These are phyloP conservation scores for Sesia bembeciformis DNA, from an alignment of 2,888 invertebrate species.

Conservation along the genomic window DNA sequence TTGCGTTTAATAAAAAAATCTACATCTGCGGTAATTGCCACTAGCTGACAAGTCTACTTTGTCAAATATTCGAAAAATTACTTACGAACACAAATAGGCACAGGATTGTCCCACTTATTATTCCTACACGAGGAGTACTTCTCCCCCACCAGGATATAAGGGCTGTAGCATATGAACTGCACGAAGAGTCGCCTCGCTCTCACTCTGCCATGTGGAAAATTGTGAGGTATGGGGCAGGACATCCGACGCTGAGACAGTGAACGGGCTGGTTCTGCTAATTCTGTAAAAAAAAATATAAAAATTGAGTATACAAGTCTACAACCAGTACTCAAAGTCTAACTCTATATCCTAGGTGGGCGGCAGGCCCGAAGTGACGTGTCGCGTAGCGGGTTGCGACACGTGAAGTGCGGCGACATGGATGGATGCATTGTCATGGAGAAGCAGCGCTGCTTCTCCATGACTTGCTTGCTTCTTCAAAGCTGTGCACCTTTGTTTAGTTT, in stretches of 20 bases:
- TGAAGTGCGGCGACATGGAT: too few relatives aligned
- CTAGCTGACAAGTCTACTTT: too few relatives aligned
- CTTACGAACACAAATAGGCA: constrained; percentile 85
- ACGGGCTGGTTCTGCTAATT: constrained; percentile 4
- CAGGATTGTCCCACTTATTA: constrained; percentile 81
- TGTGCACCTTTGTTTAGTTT: too few relatives aligned
- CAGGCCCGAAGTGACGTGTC: too few relatives aligned
- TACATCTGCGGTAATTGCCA: too few relatives aligned
- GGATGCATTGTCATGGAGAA: too few relatives aligned
- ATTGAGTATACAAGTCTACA: neutral
- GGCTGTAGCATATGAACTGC: constrained; percentile 74
- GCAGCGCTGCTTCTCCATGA: too few relatives aligned
- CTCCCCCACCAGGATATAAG: constrained; percentile 80
- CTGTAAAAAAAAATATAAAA: neutral
- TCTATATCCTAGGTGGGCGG: too few relatives aligned
- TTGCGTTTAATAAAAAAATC: too few relatives aligned
- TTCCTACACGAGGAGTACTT: constrained; percentile 79
- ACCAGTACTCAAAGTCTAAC: too few relatives aligned
- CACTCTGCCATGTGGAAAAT: constrained; percentile 40
- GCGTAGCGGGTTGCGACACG: too few relatives aligned
- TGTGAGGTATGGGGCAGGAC: constrained; percentile 28
- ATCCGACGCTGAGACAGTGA: neutral
- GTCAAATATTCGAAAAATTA: constrained; percentile 18
- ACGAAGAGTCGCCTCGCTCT: constrained; percentile 64
- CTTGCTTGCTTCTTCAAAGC: too few relatives aligned